Conservation (phyloP, 2,888 invertebrate species). For the Creontiades dilutus region DNA sequence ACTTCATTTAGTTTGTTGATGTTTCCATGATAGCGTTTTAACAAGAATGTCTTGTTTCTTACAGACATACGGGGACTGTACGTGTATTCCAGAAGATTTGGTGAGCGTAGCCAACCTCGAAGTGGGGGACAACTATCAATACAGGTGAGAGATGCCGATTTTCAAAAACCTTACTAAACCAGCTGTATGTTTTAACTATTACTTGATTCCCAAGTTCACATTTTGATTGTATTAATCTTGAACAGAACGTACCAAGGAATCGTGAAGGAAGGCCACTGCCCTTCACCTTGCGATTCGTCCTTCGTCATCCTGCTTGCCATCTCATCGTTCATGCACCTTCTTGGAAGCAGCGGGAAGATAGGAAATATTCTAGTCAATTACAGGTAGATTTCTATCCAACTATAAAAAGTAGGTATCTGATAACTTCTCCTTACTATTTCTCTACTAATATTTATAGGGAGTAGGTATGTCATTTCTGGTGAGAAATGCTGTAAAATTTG, state of each 20-base stretch:
- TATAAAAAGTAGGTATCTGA: no score
- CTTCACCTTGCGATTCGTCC: slow-evolving; percentile 79
- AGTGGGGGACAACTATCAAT: slow-evolving; percentile 51
- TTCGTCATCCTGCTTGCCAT: slow-evolving; percentile 80
- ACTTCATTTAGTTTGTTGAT: no score
- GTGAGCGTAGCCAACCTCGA: slow-evolving; percentile 68
- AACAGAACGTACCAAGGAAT: slow-evolving; percentile 62
- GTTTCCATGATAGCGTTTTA: neutral
- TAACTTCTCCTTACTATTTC: no score
- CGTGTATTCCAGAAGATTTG: slow-evolving; percentile 76
- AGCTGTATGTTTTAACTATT: no score
- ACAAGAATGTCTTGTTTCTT: slow-evolving; percentile 58
- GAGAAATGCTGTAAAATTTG: no score
- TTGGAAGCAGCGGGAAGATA: slow-evolving; percentile 84
- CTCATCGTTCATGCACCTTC: slow-evolving; percentile 81
- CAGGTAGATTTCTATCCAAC: slow-evolving; percentile 77
- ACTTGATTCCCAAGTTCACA: no score
- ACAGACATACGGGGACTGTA: slow-evolving; percentile 78
- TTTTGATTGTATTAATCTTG: neutral
- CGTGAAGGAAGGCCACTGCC: slow-evolving; percentile 79
- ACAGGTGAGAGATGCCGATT: slow-evolving; percentile 11
- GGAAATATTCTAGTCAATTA: slow-evolving; percentile 84
- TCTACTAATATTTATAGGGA: no score
- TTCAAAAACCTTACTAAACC: no score
- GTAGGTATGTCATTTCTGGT: no score